These are phyloP conservation scores for Zootoca vivipara DNA, from an alignment of 2,113 vertebrate genomes.

Conservation along the genomic window DNA sequence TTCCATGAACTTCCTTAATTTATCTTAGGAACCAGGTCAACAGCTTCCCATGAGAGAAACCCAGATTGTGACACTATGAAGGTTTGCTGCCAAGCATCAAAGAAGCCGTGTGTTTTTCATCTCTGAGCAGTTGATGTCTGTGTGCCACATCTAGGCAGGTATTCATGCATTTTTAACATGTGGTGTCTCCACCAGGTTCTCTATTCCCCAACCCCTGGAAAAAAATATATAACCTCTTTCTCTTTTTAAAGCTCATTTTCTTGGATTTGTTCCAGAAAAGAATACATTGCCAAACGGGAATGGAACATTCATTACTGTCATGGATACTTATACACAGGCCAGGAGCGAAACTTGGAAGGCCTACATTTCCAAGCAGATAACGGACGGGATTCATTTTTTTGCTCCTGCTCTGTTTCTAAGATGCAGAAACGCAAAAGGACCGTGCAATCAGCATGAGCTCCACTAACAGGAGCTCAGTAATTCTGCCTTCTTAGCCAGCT, in stretches of 20 bases:
- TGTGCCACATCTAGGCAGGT: slow-evolving; percentile 15
- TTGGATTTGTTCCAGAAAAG: neutral
- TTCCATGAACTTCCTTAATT: neutral
- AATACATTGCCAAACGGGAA: slow-evolving; percentile 14
- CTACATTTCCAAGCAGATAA: neutral
- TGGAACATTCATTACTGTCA: neutral
- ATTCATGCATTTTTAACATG: slow-evolving; percentile 34
- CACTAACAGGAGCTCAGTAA: neutral
- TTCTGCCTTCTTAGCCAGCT: too few species aligned
- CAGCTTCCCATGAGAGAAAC: neutral
- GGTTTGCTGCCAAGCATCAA: slow-evolving; percentile 19
- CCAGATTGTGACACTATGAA: neutral
- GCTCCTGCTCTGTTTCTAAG: neutral
- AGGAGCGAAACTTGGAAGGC: neutral
- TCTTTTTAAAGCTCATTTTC: slow-evolving; percentile 3
- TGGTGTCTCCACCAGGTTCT: neutral
- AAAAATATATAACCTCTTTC: slow-evolving; percentile 12
- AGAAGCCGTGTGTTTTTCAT: slow-evolving; percentile 11
- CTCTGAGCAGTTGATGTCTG: neutral
- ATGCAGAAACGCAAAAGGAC: neutral
- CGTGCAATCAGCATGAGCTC: neutral
- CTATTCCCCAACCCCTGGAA: neutral
- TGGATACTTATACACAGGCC: neutral
- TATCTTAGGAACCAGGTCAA: neutral
- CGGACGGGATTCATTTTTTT: neutral